Evolutionary conservation across 2,113 vertebrate species (phyloP), one percentile per base, ranked within the genome.

Genomic region (Mus spicilegus): DNA sequence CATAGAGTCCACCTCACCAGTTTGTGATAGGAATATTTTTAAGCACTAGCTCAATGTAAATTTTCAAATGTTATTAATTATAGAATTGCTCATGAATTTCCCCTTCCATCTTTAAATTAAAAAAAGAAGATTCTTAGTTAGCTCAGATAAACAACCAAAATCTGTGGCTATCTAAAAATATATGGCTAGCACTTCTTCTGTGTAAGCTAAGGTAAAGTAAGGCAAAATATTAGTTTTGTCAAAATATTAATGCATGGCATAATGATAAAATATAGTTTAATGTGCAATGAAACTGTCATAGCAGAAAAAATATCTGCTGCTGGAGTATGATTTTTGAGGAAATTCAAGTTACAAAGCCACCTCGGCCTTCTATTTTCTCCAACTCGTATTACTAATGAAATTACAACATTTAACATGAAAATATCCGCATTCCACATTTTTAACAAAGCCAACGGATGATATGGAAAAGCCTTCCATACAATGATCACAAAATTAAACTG

Each of bases 401-500:
- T 70, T 56, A 67, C 51, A 92, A 90, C 75, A 85, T 75, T 28
- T 92, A 88, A 77, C 22, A 4, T 72, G 36, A 42, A 72, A 89
- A 65, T 65, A 89, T 94, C 92, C 39, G 91, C 24, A 89, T 70
- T 67, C 61, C 33, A 89, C 9, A 75, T 96, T 91, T 87, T 93
- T 91, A 56, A 93, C 91, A 93, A 26, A 75, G 13, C 1, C 76
- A n/a, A 56, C 33, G 13, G 81, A 67, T 95, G 26, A 81, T 56
- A 69, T 77, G 84, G 86, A 56, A 91, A 94, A 93, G 39, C 70
- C 7, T 72, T 76, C 33, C 51, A n/a, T 36, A 49, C 46, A 84
- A 80, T 96, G 94, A 90, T 33, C 16, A 86, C 3, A 82, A 92
- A 95, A 96, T 46, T 91, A 90, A 7, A n/a, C 24, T 42, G 63